A percentile compares a stretch with the other conserved stretches of the same genome.
Conservation (phyloP, 2,113 vertebrate genomes). For the Anseranas semipalmata region DNA sequence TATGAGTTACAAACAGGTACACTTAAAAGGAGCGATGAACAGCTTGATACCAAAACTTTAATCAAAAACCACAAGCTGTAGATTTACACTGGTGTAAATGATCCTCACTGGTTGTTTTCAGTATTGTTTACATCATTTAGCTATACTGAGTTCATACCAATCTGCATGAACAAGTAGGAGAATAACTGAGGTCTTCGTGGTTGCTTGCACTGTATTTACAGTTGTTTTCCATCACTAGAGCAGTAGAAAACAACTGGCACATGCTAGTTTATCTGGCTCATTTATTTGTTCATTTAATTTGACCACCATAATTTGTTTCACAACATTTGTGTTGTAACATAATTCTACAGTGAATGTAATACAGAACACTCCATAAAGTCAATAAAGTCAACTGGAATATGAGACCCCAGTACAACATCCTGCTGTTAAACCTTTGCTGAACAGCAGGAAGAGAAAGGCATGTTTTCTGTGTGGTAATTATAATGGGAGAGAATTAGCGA, state of each 20-base stretch:
- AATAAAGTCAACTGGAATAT: neutral
- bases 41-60: neutral
- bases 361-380: neutral
- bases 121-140: constrained; percentile 24
- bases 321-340: neutral
- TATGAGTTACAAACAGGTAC: neutral
- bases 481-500: fast-evolving
- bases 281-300: neutral
- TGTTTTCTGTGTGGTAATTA: neutral
- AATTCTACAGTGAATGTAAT: neutral
- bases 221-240: constrained; percentile 6
- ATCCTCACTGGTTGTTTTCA: neutral
- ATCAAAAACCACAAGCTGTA: neutral
- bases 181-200: constrained; percentile 34
- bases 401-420: neutral
- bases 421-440: neutral
- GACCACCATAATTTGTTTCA: constrained; percentile 23
- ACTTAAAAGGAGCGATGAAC: neutral
- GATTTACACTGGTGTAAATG: neutral
- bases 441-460: neutral
- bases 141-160: neutral
- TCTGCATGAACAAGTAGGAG: constrained; percentile 1
- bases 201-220: constrained; percentile 25
- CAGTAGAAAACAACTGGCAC: neutral
- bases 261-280: neutral